Percentiles rank a stretch among this genome's conserved stretches.
These are phyloP conservation scores for Scaptodrosophila lebanonensis DNA, from an alignment of 1,140 invertebrate species.

Conservation along the genomic window DNA sequence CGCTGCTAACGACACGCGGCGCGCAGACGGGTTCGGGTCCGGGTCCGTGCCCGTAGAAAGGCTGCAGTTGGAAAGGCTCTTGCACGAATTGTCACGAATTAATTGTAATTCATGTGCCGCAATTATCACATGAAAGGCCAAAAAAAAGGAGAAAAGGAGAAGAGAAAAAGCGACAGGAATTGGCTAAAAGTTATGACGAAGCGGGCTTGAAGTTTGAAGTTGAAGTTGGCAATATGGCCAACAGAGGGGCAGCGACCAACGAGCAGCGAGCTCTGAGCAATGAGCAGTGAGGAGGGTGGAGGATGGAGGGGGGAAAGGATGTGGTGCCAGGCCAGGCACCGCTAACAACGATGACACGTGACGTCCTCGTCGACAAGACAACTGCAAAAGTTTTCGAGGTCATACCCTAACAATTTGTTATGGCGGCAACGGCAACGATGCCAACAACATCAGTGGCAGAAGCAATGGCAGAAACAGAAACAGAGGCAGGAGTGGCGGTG, in stretches of 20 bases:
- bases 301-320: not conserved
- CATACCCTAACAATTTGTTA: constrained; percentile 68
- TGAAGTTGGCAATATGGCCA: not conserved
- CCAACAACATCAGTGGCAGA: too few species aligned
- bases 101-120: constrained; percentile 74
- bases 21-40: constrained; percentile 7
- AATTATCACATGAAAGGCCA: constrained; percentile 65
- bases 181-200: constrained; percentile 20
- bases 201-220: not conserved
- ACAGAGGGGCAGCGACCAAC: not conserved
- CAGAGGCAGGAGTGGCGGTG: too few species aligned
- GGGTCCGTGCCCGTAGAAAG: constrained; percentile 1
- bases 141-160: too few species aligned
- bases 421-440: constrained; percentile 19
- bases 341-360: constrained; percentile 19
- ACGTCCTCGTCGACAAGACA: constrained; percentile 58
- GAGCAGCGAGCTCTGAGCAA: not conserved
- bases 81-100: constrained; percentile 69
- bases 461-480: too few species aligned
- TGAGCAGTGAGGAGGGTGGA: not conserved
- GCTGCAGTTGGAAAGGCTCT: constrained; percentile 20
- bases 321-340: not conserved
- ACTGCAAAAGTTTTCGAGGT: constrained; percentile 66
- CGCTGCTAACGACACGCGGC: constrained; percentile 70
- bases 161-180: constrained; percentile 15